Evolutionary conservation across 2,888 invertebrate genomes (phyloP).

Genomic region (Coecobrya sp.): DNA sequence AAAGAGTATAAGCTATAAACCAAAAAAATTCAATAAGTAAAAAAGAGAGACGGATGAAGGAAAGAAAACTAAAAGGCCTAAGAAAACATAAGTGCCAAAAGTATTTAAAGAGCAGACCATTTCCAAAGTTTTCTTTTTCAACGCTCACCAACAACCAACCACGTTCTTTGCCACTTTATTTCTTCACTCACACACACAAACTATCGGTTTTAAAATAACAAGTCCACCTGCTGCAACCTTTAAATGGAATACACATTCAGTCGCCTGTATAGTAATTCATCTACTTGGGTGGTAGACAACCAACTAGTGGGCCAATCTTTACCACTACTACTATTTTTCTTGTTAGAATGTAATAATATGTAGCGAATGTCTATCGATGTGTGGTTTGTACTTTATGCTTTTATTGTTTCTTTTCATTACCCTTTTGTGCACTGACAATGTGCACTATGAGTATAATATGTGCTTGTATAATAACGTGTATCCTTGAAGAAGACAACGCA

Average conservation of each 20-base stretch:
- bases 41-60: not conserved
- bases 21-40: slow-evolving; percentile 27
- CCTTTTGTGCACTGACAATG: not conserved
- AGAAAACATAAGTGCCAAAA: slow-evolving; percentile 77
- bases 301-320: slow-evolving; percentile 59
- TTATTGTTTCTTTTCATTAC: slow-evolving; percentile 15
- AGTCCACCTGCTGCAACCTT: slow-evolving; percentile 67
- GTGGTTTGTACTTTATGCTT: not conserved
- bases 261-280: slow-evolving; percentile 19
- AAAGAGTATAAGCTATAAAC: slow-evolving; percentile 17
- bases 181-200: not conserved
- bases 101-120: slow-evolving; percentile 62
- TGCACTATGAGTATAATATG: not conserved
- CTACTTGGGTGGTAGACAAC: slow-evolving; percentile 47
- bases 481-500: slow-evolving; percentile 19
- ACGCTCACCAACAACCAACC: slow-evolving; percentile 19
- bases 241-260: slow-evolving; percentile 1
- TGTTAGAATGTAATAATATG: not conserved
- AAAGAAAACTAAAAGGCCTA: slow-evolving; percentile 69
- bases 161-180: slow-evolving; percentile 33
- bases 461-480: not conserved
- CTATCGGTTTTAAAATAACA: not conserved
- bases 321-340: not conserved
- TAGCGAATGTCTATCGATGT: not conserved
- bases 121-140: slow-evolving; percentile 61